A percentile compares a stretch with the other conserved stretches of the same genome.
Evolutionary conservation across 2,113 vertebrate genomes (phyloP).

Genomic region (Pluvianellus socialis): DNA sequence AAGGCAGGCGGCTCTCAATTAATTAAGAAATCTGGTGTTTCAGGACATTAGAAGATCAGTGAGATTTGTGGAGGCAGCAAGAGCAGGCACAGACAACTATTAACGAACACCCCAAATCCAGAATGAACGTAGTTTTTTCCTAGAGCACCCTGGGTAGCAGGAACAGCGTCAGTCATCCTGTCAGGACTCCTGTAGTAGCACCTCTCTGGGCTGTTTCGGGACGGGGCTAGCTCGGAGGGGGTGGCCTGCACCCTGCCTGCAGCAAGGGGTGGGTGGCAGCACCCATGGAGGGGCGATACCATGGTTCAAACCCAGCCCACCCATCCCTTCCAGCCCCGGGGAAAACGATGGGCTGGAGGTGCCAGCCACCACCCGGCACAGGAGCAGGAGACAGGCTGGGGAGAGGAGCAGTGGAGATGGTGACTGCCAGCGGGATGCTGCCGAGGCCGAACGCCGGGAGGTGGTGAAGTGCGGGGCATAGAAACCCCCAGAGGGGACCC

Average conservation of each 20-base stretch:
- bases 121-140: rapidly evolving
- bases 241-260: not conserved
- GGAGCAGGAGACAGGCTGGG: not conserved
- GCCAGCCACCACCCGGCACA: not conserved
- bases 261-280: not conserved
- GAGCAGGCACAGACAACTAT: not conserved
- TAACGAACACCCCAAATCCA: not conserved
- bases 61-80: not conserved
- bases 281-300: rapidly evolving
- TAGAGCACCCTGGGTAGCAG: too few species aligned
- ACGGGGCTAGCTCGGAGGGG: too few species aligned
- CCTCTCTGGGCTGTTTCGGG: not conserved
- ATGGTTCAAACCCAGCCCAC: not conserved
- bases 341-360: too few species aligned
- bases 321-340: rapidly evolving
- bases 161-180: too few species aligned
- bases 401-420: not conserved
- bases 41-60: not conserved
- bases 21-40: not conserved
- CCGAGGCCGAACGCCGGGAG: rapidly evolving
- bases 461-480: too few species aligned
- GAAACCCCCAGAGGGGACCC: not conserved
- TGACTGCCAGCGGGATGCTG: rapidly evolving
- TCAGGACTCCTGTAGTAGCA: rapidly evolving
- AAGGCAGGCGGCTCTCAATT: not conserved